Conservation (phyloP, 2,113 vertebrate genomes). For the Ictalurus furcatus region DNA sequence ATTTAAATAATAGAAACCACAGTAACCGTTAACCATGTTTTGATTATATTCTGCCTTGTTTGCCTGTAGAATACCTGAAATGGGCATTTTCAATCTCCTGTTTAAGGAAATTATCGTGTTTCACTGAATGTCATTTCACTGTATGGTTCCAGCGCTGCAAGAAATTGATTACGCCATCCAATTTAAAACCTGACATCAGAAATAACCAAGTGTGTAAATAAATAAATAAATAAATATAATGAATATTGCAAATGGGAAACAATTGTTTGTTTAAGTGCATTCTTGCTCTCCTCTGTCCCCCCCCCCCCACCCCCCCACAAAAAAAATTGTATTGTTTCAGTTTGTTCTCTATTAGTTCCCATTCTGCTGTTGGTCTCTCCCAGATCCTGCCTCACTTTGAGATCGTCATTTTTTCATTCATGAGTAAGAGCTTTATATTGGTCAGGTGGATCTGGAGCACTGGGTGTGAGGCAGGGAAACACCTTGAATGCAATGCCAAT, state of each 20-base stretch:
- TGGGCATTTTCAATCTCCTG: neutral
- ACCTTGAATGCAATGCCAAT: too few species aligned
- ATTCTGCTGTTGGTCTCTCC: neutral
- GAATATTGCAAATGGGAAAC: neutral
- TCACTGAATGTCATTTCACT: neutral
- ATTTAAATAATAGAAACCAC: neutral
- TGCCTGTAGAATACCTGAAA: neutral
- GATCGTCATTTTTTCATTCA: neutral
- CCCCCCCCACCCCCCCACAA: too few species aligned
- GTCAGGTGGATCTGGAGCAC: neutral
- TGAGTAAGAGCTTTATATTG: neutral
- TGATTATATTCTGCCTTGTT: neutral
- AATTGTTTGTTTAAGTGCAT: neutral
- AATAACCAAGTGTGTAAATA: neutral
- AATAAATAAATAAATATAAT: neutral
- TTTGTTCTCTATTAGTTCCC: neutral
- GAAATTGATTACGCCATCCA: neutral
- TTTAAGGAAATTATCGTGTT: neutral
- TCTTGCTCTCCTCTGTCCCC: neutral
- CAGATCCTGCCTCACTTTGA: neutral
- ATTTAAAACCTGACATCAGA: neutral
- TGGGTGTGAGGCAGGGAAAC: neutral
- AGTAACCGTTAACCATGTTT: neutral
- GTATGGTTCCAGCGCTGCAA: neutral
- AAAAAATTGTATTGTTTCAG: neutral